Evolutionary conservation across 2,888 invertebrate genomes (phyloP).

Genomic region (Seladonia tumulorum): DNA sequence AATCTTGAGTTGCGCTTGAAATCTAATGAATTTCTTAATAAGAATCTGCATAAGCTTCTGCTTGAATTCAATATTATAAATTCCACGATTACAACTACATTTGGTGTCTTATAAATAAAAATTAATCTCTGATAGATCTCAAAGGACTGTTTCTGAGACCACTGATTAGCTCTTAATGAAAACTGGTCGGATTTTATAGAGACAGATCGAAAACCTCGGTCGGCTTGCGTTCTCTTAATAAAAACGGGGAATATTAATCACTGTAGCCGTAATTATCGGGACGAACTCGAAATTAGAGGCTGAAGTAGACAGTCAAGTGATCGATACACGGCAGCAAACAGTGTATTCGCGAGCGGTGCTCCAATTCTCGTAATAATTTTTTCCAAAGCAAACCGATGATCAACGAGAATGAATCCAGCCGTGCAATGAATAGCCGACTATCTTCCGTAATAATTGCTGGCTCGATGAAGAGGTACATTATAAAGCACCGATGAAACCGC

Average conservation of each 20-base stretch:
- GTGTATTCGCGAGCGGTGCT: slow-evolving; percentile 14
- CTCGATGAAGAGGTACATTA: background rate
- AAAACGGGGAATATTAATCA: background rate
- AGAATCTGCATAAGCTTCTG: background rate
- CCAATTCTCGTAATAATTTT: slow-evolving; percentile 30
- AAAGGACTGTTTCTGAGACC: background rate
- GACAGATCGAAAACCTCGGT: background rate
- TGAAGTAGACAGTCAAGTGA: slow-evolving; percentile 10
- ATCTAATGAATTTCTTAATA: background rate
- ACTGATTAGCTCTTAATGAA: background rate
- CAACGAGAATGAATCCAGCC: background rate
- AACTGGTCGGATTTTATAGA: background rate
- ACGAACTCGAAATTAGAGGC: slow-evolving; percentile 8
- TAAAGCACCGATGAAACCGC: background rate
- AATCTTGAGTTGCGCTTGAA: background rate
- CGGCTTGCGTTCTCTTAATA: background rate
- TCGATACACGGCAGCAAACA: slow-evolving; percentile 9
- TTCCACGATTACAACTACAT: background rate
- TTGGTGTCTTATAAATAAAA: background rate
- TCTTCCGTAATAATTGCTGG: background rate
- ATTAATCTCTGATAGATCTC: background rate
- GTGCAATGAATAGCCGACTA: background rate
- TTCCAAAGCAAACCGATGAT: background rate
- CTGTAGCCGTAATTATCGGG: background rate
- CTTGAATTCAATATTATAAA: background rate